Base-by-base conservation (phyloP, 2,888 invertebrate species). In the Lottia scabra region DNA sequence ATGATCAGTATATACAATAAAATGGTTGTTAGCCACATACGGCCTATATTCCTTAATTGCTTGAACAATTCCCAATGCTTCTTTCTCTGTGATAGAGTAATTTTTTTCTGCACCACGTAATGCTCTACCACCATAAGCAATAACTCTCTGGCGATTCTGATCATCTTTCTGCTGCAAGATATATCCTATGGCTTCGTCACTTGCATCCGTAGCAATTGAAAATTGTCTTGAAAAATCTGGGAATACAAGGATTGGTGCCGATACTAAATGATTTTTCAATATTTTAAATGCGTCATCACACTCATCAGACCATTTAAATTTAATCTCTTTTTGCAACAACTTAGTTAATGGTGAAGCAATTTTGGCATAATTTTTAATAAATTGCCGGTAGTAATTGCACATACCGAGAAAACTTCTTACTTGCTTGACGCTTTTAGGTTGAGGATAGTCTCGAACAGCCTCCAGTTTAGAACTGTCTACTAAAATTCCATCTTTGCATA, bases 1-100 rank as follows among this genome's bases (percentile, higher is more conserved):
- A 65, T 80, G 78, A 67, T 82, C 80, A 5, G 81, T 81, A 44
- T 70, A 63, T 4, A 78, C 75, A 4, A 67, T 71, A 66, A 81
- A 81, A 2, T 72, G 46, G 12, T 68, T 67, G 38, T 73, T 48
- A n/a, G 77, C 64, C 16, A 81, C 65, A 63, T 77, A 82, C 19
- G 71, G 68, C 6, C 73, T 68, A 63, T 76, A 80, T 13, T 71
- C 63, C 43, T 75, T 74, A 16, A 82, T 68, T 26, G 77, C 80
- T 65, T 77, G 73, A 0, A 80, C 27, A 12, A 79, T 44, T 6
- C 79, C 79, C 26, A 80, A 48, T 44, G 73, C 70, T 69, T 80
- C 80, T 63, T 71, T 72, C 56, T 81, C 75, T 13, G 77, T 72
- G 2, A 75, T 74, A 12, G 68, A 46, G 62, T 70, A 80, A 26